Conservation (phyloP, 2,797 vertebrate genomes). For the Spheniscus humboldti region DNA sequence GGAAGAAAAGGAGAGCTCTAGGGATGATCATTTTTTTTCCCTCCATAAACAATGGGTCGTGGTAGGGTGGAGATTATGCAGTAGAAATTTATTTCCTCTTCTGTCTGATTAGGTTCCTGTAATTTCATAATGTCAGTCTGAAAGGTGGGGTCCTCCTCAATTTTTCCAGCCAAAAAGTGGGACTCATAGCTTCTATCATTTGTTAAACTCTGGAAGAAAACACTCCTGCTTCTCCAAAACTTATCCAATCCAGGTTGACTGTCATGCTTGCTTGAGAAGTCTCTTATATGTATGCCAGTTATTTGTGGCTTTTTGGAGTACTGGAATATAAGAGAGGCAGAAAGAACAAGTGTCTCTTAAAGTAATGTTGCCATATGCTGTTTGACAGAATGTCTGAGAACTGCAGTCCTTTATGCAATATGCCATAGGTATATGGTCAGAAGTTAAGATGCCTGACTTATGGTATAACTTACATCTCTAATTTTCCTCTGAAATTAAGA, state of each 20-base stretch:
- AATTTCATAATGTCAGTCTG: conserved; percentile 15
- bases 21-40: background rate
- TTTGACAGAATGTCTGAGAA: background rate
- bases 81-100: conserved; percentile 14
- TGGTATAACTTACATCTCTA: background rate
- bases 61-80: background rate
- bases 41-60: background rate
- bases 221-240: background rate
- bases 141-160: background rate
- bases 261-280: background rate
- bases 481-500: background rate
- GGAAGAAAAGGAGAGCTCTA: background rate
- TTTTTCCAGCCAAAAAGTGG: background rate
- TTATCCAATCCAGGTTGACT: background rate
- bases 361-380: background rate
- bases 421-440: background rate
- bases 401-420: background rate
- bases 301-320: background rate
- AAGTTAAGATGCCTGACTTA: background rate
- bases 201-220: conserved; percentile 43
- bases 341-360: background rate
- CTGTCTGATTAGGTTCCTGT: background rate
- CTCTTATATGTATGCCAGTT: background rate
- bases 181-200: background rate
- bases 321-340: background rate